Conservation (phyloP, 2,797 vertebrate species). For the Schizothorax lantsangensis region DNA sequence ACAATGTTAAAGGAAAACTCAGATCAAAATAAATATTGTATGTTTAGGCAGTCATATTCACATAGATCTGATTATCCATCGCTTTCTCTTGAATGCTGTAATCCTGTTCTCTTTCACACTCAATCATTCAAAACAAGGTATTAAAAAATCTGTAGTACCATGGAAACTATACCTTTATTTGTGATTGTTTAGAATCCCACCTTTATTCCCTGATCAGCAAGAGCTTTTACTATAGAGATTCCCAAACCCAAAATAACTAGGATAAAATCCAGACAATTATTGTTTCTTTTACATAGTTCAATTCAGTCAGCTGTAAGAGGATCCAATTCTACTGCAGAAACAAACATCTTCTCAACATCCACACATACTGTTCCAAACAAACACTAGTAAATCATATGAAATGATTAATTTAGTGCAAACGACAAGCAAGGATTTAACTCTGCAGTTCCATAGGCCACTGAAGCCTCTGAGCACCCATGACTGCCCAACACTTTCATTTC, state of each 20-base stretch:
- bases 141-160: conserved; percentile 6
- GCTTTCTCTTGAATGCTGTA: background rate
- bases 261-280: conserved; percentile 5
- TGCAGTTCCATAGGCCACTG: conserved; percentile 40
- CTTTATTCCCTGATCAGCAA: conserved; percentile 42
- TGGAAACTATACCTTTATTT: background rate
- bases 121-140: background rate
- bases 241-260: background rate
- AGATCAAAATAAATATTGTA: conserved; percentile 31
- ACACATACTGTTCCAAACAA: conserved; percentile 39
- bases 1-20: background rate
- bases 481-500: conserved; percentile 66
- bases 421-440: conserved; percentile 75
- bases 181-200: conserved; percentile 4
- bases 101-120: conserved; percentile 1
- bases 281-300: background rate
- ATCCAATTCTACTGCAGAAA: conserved; percentile 6
- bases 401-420: conserved; percentile 80
- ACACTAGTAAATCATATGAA: conserved; percentile 67
- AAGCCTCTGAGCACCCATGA: conserved; percentile 56
- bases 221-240: background rate
- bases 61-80: conserved; percentile 13
- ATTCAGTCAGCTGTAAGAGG: background rate
- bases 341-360: conserved; percentile 61
- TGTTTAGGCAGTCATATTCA: background rate